A percentile compares a stretch with the other conserved stretches of the same genome.
These are phyloP conservation scores for Coregonus clupeaformis DNA, from an alignment of 2,113 vertebrate genomes.

Conservation along the genomic window DNA sequence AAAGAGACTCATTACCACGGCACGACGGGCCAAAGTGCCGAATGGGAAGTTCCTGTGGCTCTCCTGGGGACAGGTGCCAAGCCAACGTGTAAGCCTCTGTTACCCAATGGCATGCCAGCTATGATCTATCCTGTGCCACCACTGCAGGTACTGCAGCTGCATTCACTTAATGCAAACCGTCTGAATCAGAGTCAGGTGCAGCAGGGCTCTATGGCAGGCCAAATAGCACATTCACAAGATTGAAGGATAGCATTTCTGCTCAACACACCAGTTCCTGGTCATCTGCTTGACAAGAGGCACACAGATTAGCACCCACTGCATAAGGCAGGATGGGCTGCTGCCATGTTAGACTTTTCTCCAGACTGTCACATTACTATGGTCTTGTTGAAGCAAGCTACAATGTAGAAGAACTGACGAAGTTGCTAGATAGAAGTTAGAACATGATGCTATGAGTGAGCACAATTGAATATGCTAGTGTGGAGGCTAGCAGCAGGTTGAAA, in stretches of 20 bases:
- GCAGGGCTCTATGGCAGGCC: neutral
- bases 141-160: neutral
- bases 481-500: neutral
- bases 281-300: too few species aligned
- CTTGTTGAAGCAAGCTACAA: neutral
- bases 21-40: neutral
- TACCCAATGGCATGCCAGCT: neutral
- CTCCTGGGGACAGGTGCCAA: neutral
- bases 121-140: neutral
- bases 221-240: neutral
- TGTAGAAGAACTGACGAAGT: neutral
- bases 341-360: neutral
- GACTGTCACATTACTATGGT: neutral
- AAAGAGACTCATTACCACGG: slow-evolving; percentile 15
- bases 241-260: neutral
- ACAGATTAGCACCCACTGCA: neutral
- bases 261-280: neutral
- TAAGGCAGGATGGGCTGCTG: neutral
- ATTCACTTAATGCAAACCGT: slow-evolving; percentile 14
- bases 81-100: neutral
- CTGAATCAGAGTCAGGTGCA: slow-evolving; percentile 20
- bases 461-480: neutral
- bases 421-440: neutral
- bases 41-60: neutral
- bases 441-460: neutral